Percentiles rank a stretch among this genome's conserved stretches.
Evolutionary conservation across 2,888 invertebrate genomes (phyloP).

Genomic region (Smittia sp.): DNA sequence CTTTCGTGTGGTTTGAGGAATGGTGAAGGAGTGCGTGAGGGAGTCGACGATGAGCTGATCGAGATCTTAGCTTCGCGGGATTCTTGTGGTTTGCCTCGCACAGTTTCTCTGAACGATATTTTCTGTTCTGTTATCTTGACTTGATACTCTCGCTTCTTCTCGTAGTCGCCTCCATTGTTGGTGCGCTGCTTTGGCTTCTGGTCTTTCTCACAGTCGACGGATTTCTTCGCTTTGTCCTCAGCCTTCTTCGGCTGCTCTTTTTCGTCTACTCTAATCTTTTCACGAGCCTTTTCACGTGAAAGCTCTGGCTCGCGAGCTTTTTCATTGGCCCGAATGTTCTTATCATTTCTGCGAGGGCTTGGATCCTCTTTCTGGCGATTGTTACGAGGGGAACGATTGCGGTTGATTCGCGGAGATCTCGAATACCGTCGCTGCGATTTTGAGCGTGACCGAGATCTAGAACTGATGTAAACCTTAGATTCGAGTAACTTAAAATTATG

Average conservation of each 20-base stretch:
- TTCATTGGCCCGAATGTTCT: neutral
- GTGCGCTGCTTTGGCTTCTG: conserved; percentile 43
- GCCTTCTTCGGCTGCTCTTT: conserved; percentile 43
- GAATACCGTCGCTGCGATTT: conserved; percentile 42
- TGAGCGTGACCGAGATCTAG: conserved; percentile 29
- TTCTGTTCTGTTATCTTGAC: conserved; percentile 14
- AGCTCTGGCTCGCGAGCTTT: neutral
- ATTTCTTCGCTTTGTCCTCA: conserved; percentile 45
- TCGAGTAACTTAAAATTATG: neutral
- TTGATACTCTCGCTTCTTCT: conserved; percentile 41
- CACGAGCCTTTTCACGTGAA: conserved; percentile 43
- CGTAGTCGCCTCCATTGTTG: conserved; percentile 42
- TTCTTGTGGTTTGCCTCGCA: neutral
- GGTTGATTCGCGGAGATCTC: conserved; percentile 39
- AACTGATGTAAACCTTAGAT: neutral
- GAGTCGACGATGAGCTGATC: conserved; percentile 59
- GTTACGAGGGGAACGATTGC: conserved; percentile 26
- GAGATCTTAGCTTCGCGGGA: neutral
- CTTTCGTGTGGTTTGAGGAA: conserved; percentile 63
- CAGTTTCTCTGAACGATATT: neutral
- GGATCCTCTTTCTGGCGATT: conserved; percentile 41
- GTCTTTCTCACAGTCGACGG: conserved; percentile 45
- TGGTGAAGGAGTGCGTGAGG: conserved; percentile 83
- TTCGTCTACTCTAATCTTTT: conserved; percentile 38
- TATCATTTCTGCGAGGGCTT: neutral